Conservation (phyloP, 2,113 vertebrate species). For the Isichthys henryi region DNA sequence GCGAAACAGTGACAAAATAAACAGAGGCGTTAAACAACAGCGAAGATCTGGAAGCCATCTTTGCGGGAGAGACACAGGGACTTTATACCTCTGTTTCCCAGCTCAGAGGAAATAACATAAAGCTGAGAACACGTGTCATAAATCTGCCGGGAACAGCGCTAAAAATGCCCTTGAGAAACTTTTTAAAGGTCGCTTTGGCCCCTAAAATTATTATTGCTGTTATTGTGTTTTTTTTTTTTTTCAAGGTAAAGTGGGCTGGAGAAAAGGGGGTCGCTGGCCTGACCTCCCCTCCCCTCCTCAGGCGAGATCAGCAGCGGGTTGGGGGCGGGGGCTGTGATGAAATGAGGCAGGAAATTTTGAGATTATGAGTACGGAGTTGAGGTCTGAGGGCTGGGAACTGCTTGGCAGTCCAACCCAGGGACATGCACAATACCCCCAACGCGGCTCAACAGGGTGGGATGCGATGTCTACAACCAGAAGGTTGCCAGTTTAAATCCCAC, state of each 20-base stretch:
- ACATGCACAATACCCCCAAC: not conserved
- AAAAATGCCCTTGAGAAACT: conserved; percentile 24
- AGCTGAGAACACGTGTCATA: conserved; percentile 24
- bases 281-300: not conserved
- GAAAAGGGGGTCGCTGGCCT: not conserved
- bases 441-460: not conserved
- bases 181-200: conserved; percentile 22
- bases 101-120: conserved; percentile 19
- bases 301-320: not conserved
- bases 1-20: not conserved
- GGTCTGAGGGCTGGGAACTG: conserved; percentile 8
- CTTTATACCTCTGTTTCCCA: conserved; percentile 22
- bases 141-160: conserved; percentile 23
- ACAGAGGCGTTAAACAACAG: not conserved
- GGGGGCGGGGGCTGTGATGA: not conserved
- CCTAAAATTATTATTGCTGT: not conserved
- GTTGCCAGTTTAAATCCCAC: not conserved
- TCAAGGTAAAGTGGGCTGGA: not conserved
- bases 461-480: not conserved
- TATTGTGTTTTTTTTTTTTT: not conserved
- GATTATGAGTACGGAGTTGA: conserved; percentile 19
- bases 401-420: not conserved
- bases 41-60: not conserved
- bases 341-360: conserved; percentile 26
- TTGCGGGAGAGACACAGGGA: not conserved